Evolutionary conservation across 2,797 vertebrate genomes (phyloP).

Genomic region (Taenioides sp.): DNA sequence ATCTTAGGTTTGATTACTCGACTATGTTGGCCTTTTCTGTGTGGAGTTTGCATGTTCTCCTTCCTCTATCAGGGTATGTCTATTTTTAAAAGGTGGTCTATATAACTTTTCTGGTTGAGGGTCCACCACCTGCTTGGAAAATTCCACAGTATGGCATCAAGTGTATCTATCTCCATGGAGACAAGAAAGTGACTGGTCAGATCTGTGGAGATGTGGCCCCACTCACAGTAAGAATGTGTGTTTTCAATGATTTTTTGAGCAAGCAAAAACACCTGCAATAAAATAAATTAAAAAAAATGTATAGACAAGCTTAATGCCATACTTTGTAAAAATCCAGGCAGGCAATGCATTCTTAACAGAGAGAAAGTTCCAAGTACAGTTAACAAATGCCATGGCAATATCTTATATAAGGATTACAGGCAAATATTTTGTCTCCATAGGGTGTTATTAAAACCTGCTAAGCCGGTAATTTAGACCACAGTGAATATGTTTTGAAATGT

Average conservation of each 20-base stretch:
- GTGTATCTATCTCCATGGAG: not conserved
- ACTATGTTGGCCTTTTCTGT: not conserved
- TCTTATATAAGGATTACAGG: too few species aligned
- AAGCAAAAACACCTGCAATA: not conserved
- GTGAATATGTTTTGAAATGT: constrained; percentile 1
- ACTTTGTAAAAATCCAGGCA: not conserved
- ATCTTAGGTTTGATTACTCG: not conserved
- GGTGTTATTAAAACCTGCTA: too few species aligned
- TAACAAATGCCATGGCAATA: too few species aligned
- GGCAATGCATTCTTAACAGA: not conserved
- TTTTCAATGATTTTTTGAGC: not conserved
- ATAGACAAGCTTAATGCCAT: not conserved
- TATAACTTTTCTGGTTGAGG: too few species aligned
- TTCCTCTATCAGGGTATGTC: too few species aligned
- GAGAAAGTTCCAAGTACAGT: not conserved
- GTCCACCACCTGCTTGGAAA: too few species aligned
- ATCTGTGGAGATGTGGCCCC: not conserved
- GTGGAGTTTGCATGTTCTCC: not conserved
- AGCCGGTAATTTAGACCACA: not conserved
- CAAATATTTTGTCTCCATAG: too few species aligned
- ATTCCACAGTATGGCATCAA: not conserved
- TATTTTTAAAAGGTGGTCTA: not conserved
- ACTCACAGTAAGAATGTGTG: not conserved
- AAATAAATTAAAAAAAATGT: not conserved
- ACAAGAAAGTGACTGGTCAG: not conserved